These are phyloP conservation scores for Xestia xanthographa DNA, from an alignment of 2,888 invertebrate species.

Conservation along the genomic window DNA sequence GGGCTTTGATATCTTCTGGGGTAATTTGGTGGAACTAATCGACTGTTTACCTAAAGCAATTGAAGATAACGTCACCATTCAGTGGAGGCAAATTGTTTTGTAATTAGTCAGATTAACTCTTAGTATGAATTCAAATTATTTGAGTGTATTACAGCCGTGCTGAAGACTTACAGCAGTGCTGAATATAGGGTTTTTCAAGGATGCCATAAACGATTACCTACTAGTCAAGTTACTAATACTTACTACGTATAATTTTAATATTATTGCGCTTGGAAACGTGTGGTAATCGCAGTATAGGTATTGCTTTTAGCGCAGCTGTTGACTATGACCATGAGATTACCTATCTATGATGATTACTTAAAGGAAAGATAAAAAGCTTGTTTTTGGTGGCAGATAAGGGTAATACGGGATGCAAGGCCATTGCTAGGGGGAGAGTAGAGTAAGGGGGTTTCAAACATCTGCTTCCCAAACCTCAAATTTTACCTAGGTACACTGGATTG, in stretches of 20 bases:
- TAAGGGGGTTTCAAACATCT: not conserved
- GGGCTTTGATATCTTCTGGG: conserved; percentile 4
- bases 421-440: not conserved
- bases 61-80: conserved; percentile 7
- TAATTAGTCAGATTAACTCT: not conserved
- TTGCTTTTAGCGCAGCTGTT: not conserved
- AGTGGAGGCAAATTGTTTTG: not conserved
- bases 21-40: conserved; percentile 25
- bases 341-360: not conserved
- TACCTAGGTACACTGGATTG: not conserved
- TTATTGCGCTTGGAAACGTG: not conserved
- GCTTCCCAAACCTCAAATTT: too few relatives aligned
- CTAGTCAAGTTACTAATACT: not conserved
- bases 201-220: not conserved
- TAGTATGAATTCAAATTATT: not conserved
- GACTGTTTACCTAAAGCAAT: conserved; percentile 10
- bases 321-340: not conserved
- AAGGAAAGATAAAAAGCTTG: not conserved
- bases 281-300: not conserved
- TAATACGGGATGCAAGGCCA: not conserved
- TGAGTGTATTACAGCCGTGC: not conserved
- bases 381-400: not conserved
- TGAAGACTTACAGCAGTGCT: not conserved
- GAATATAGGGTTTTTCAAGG: not conserved
- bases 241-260: not conserved